Conservation (phyloP, 2,797 vertebrate species). For the Hoplostethus atlanticus region DNA sequence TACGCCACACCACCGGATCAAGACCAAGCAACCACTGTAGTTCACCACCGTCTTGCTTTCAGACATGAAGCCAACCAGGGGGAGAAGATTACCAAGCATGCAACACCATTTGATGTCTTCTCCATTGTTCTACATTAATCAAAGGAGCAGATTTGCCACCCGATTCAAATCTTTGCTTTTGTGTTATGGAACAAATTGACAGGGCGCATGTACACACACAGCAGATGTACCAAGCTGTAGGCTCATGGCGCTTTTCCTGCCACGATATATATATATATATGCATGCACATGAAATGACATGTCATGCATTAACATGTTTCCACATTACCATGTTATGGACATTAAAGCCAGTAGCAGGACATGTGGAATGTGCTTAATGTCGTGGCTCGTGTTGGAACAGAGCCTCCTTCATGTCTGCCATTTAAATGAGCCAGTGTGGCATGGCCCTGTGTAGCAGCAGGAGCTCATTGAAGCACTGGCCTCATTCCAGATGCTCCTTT, state of each 20-base stretch:
- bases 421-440: slow-evolving; percentile 26
- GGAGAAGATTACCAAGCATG: slow-evolving; percentile 33
- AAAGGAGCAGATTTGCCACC: slow-evolving; percentile 30
- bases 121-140: slow-evolving; percentile 42
- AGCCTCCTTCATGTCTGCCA: slow-evolving; percentile 23
- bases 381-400: slow-evolving; percentile 20
- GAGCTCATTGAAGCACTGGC: slow-evolving; percentile 54
- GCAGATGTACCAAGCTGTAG: slow-evolving; percentile 3
- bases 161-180: slow-evolving; percentile 19
- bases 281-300: slow-evolving; percentile 49
- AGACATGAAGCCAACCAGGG: neutral
- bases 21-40: slow-evolving; percentile 34
- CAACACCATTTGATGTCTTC: slow-evolving; percentile 39
- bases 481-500: slow-evolving; percentile 59
- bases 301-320: slow-evolving; percentile 42
- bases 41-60: slow-evolving; percentile 25
- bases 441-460: slow-evolving; percentile 41
- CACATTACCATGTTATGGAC: slow-evolving; percentile 32
- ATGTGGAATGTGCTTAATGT: slow-evolving; percentile 32
- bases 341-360: slow-evolving; percentile 34
- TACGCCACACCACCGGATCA: neutral
- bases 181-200: slow-evolving; percentile 32
- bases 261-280: slow-evolving; percentile 30
- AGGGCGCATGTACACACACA: slow-evolving; percentile 24
- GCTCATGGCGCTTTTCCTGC: slow-evolving; percentile 14